Conservation (phyloP, 2,797 vertebrate species). For the Hephaestus fuliginosus region DNA sequence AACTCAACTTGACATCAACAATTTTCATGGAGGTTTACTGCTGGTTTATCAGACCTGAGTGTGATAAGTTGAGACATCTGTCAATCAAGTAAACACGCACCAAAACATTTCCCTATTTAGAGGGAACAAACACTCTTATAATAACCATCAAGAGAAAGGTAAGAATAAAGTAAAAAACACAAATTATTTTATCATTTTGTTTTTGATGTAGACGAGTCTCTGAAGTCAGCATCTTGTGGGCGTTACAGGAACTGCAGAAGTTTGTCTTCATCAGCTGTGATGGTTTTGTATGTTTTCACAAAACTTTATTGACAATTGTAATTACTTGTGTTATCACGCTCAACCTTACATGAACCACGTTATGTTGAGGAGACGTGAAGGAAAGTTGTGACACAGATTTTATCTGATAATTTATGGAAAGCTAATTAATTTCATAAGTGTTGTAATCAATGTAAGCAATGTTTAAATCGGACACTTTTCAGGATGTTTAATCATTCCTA, state of each 20-base stretch:
- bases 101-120: not conserved
- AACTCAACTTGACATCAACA: not conserved
- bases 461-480: not conserved
- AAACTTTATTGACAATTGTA: not conserved
- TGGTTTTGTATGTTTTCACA: not conserved
- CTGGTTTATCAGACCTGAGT: not conserved
- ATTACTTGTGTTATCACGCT: not conserved
- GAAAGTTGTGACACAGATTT: not conserved
- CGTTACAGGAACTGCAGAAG: constrained; percentile 37
- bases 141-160: not conserved
- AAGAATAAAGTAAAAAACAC: not conserved
- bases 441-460: not conserved
- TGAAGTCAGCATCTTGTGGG: constrained; percentile 55
- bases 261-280: not conserved
- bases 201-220: constrained; percentile 11
- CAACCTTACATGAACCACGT: not conserved
- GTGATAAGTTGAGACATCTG: constrained; percentile 23
- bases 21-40: not conserved
- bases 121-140: not conserved
- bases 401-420: not conserved
- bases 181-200: not conserved
- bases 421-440: not conserved
- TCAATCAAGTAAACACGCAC: constrained; percentile 15
- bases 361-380: not conserved
- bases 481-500: not conserved